phyloP scores from a whole-genome alignment of 1,140 invertebrate genomes.

The Drosophila nasuta region DNA sequence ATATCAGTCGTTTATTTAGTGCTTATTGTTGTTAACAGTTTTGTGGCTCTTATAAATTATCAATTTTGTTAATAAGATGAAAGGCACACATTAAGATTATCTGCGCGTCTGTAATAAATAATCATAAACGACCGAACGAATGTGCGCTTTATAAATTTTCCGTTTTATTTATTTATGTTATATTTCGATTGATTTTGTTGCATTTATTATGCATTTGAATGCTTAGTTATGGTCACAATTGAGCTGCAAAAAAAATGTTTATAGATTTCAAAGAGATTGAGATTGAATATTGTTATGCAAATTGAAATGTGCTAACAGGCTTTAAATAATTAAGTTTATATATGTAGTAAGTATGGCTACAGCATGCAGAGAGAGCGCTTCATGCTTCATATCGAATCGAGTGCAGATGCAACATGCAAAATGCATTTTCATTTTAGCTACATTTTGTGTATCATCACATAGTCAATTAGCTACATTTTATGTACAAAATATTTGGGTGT shows the following conservation, averaged over 20 bases:
- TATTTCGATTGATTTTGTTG: neutral
- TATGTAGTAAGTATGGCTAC: neutral
- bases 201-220: neutral
- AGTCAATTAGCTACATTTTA: constrained; percentile 4
- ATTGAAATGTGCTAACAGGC: constrained; percentile 27
- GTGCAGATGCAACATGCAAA: constrained; percentile 18
- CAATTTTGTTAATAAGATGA: constrained; percentile 61
- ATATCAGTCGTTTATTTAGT: constrained; percentile 56
- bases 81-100: constrained; percentile 71
- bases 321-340: constrained; percentile 19
- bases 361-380: constrained; percentile 1
- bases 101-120: constrained; percentile 52
- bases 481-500: constrained; percentile 12
- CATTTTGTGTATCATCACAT: neutral
- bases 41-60: constrained; percentile 65
- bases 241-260: constrained; percentile 45
- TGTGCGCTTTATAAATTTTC: constrained; percentile 33
- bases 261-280: constrained; percentile 34
- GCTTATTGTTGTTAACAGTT: constrained; percentile 38
- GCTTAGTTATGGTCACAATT: constrained; percentile 39
- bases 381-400: constrained; percentile 2
- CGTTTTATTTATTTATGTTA: constrained; percentile 7
- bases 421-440: constrained; percentile 10
- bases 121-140: constrained; percentile 32
- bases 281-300: constrained; percentile 22